phyloP scores from a whole-genome alignment of 2,888 invertebrate genomes.

The Aplocera efformata region DNA sequence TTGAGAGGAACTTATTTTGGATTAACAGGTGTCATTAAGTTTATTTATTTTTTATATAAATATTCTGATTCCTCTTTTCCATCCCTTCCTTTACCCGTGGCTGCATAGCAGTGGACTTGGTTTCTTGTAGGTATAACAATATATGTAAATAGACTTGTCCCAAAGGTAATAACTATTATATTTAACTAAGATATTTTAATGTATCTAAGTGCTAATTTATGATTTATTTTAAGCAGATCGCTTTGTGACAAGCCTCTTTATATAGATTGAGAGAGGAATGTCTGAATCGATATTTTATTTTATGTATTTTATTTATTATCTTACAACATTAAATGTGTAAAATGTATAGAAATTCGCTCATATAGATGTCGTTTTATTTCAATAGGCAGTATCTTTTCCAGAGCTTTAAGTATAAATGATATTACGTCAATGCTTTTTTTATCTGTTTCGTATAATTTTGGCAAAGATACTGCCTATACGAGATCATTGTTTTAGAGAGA shows the following conservation, averaged over 20 bases:
- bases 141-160: conserved; percentile 69
- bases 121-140: conserved; percentile 71
- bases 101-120: conserved; percentile 79
- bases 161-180: conserved; percentile 65
- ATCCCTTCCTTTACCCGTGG: conserved; percentile 44
- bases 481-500: conserved; percentile 59
- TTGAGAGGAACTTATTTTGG: too few species aligned
- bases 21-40: too few species aligned
- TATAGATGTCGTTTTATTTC: conserved; percentile 71
- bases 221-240: conserved; percentile 41
- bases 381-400: conserved; percentile 72
- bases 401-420: conserved; percentile 31
- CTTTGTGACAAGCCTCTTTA: conserved; percentile 70
- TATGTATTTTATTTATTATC: conserved; percentile 43
- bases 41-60: too few species aligned
- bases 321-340: conserved; percentile 61
- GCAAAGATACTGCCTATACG: conserved; percentile 70
- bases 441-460: conserved; percentile 25
- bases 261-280: conserved; percentile 51
- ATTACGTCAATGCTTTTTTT: conserved; percentile 20
- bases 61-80: conserved; percentile 12
- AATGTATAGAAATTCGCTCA: conserved; percentile 71
- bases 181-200: conserved; percentile 25
- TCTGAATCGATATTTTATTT: conserved; percentile 45
- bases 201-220: conserved; percentile 37